phyloP scores from a whole-genome alignment of 2,797 vertebrate genomes.

The Trachurus trachurus region DNA sequence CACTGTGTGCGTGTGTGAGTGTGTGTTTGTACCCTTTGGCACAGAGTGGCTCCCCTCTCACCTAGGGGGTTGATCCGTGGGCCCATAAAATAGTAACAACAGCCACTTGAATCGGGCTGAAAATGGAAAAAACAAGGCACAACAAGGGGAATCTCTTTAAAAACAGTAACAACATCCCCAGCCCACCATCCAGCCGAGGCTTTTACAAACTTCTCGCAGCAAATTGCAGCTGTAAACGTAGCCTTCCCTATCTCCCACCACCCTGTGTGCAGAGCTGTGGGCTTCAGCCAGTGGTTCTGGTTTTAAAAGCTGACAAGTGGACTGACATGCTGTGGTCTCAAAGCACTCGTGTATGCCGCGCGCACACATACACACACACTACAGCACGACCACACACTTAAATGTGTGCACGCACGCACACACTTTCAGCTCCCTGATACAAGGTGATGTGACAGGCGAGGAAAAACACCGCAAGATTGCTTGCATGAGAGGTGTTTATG shows the following conservation, averaged over 20 bases:
- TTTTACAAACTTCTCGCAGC: slow-evolving; percentile 49
- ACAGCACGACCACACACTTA: slow-evolving; percentile 41
- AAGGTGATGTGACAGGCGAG: slow-evolving; percentile 67
- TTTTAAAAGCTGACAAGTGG: slow-evolving; percentile 75
- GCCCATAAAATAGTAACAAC: slow-evolving; percentile 66
- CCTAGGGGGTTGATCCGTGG: slow-evolving; percentile 52
- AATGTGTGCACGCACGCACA: slow-evolving; percentile 23
- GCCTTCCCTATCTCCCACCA: slow-evolving; percentile 25
- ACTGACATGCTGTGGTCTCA: slow-evolving; percentile 73
- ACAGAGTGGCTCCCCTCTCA: slow-evolving; percentile 48
- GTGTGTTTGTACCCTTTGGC: slow-evolving; percentile 42
- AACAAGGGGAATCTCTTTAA: slow-evolving; percentile 50
- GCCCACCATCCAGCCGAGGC: slow-evolving; percentile 15
- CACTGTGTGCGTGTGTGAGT: slow-evolving; percentile 18
- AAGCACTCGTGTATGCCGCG: slow-evolving; percentile 43
- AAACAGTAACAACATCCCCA: slow-evolving; percentile 28
- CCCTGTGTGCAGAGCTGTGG: slow-evolving; percentile 51
- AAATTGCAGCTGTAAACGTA: slow-evolving; percentile 52
- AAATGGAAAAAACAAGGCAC: slow-evolving; percentile 68
- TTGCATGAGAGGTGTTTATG: slow-evolving; percentile 70
- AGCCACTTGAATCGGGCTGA: slow-evolving; percentile 56
- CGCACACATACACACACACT: slow-evolving; percentile 35
- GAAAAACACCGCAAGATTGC: slow-evolving; percentile 59
- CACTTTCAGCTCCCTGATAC: slow-evolving; percentile 33
- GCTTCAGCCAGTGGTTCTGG: slow-evolving; percentile 61